Conservation (phyloP, 2,113 vertebrate species). For the Xiphophorus maculatus region DNA sequence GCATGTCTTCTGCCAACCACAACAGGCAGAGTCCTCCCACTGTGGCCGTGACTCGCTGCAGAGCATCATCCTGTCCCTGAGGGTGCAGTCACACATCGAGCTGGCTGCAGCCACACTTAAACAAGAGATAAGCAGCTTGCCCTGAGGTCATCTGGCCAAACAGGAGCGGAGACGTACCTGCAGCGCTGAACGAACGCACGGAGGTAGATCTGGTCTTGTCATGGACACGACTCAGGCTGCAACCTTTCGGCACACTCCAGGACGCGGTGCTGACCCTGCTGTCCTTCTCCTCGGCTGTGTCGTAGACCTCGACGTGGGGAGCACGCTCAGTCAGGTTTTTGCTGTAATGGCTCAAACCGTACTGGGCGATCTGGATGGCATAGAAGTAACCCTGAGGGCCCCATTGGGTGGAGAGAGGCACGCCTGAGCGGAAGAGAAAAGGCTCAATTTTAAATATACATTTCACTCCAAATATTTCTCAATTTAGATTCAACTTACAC, state of each 20-base stretch:
- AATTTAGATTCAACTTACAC: neutral
- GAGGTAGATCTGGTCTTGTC: constrained; percentile 84
- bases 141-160: constrained; percentile 33
- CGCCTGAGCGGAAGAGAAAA: constrained; percentile 79
- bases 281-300: constrained; percentile 85
- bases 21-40: constrained; percentile 6
- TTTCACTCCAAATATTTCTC: neutral
- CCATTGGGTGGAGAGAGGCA: constrained; percentile 97
- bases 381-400: constrained; percentile 99
- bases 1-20: constrained; percentile 24
- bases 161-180: constrained; percentile 80
- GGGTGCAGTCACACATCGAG: constrained; percentile 29
- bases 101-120: constrained; percentile 41
- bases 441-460: neutral
- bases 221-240: constrained; percentile 80
- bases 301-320: constrained; percentile 90
- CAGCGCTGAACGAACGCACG: constrained; percentile 89
- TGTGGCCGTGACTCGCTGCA: constrained; percentile 35
- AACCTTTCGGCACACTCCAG: constrained; percentile 89
- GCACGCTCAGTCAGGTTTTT: constrained; percentile 96
- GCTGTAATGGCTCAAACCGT: constrained; percentile 98
- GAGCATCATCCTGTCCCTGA: constrained; percentile 43
- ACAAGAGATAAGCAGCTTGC: constrained; percentile 51
- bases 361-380: constrained; percentile 98
- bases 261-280: constrained; percentile 50